A percentile compares a stretch with the other conserved stretches of the same genome.
Conservation (phyloP, 2,797 vertebrate species). For the Emydoidea blandingii region DNA sequence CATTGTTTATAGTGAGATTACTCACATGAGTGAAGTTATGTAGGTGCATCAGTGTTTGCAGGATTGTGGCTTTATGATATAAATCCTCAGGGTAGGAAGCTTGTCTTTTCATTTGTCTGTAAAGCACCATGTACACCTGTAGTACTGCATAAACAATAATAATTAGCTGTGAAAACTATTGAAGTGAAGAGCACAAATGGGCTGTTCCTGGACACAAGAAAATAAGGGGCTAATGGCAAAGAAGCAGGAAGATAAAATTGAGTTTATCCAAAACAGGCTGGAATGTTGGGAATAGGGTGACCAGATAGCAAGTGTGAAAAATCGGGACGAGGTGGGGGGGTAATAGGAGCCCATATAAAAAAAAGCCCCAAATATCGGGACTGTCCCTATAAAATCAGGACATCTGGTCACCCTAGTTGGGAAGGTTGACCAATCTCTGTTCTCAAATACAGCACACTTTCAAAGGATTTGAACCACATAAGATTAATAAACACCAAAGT, state of each 20-base stretch:
- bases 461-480: not conserved
- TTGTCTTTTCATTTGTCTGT: not conserved
- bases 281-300: not conserved
- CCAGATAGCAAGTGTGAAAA: too few species aligned
- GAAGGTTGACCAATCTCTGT: not conserved
- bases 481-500: not conserved
- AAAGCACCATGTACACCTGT: not conserved
- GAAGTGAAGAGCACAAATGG: not conserved
- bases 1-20: conserved; percentile 9
- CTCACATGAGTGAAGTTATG: not conserved
- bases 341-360: too few species aligned
- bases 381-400: too few species aligned
- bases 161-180: not conserved
- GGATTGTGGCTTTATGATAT: not conserved
- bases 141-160: not conserved
- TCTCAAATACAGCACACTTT: not conserved
- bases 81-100: not conserved
- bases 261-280: not conserved
- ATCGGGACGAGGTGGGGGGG: too few species aligned
- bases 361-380: too few species aligned
- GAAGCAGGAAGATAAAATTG: not conserved
- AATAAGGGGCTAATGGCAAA: not conserved
- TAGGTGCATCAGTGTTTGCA: not conserved
- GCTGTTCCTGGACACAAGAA: conserved; percentile 6
- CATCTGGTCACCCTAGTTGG: not conserved